Conservation (phyloP, 2,797 vertebrate genomes). For the Peromyscus eremicus region DNA sequence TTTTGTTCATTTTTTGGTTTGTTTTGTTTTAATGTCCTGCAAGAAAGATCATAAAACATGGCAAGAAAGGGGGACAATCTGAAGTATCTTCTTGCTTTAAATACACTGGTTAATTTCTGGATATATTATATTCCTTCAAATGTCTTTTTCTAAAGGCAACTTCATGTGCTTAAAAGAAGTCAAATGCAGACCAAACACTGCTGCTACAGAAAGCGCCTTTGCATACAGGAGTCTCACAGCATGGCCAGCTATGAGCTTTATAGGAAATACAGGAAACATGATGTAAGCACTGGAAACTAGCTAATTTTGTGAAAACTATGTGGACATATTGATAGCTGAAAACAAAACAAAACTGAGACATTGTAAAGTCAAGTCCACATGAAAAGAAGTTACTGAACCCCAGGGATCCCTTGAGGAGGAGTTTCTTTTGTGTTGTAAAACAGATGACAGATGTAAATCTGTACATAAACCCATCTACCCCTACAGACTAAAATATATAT, state of each 20-base stretch:
- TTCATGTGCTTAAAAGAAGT: not conserved
- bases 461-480: not conserved
- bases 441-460: not conserved
- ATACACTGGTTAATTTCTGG: constrained; percentile 9
- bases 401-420: not conserved
- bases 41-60: not conserved
- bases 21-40: not conserved
- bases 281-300: not conserved
- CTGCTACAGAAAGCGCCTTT: not conserved
- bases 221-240: not conserved
- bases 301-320: not conserved
- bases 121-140: not conserved
- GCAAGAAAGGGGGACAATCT: not conserved
- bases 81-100: not conserved
- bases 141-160: not conserved
- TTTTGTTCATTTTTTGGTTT: not conserved
- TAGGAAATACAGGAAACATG: not conserved
- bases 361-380: not conserved
- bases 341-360: not conserved
- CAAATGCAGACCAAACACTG: not conserved
- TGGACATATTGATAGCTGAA: not conserved
- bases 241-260: not conserved
- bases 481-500: not conserved
- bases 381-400: constrained; percentile 27
- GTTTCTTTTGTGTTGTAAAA: constrained; percentile 36